phyloP scores from a whole-genome alignment of 2,797 vertebrate genomes.

The Enteromius treurensis region DNA sequence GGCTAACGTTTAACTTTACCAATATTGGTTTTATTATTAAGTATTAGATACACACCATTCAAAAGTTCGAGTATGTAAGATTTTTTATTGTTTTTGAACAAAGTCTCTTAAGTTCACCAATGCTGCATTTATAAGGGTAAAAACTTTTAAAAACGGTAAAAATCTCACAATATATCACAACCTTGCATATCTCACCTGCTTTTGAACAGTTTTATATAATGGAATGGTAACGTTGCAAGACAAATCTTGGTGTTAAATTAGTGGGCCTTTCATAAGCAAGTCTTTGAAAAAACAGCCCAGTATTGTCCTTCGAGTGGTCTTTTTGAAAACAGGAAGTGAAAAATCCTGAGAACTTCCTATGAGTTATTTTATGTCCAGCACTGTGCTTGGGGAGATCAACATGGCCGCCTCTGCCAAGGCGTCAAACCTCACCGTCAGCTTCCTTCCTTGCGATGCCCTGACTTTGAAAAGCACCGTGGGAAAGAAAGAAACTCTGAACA shows the following conservation, averaged over 20 bases:
- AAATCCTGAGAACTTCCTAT: slow-evolving; percentile 81
- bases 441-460: slow-evolving; percentile 71
- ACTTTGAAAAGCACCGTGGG: slow-evolving; percentile 76
- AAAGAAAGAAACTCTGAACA: slow-evolving; percentile 71
- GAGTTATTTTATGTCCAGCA: slow-evolving; percentile 68
- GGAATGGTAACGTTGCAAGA: background rate
- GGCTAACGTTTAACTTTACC: slow-evolving; percentile 54
- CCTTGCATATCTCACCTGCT: background rate
- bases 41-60: background rate
- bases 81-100: background rate
- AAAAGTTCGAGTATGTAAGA: background rate
- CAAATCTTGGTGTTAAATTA: background rate
- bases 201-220: background rate
- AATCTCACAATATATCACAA: too few relatives aligned
- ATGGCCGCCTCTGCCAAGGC: slow-evolving; percentile 55
- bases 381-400: slow-evolving; percentile 57
- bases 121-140: background rate
- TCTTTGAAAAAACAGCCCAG: slow-evolving; percentile 62
- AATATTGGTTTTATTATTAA: background rate
- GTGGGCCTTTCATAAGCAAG: slow-evolving; percentile 51
- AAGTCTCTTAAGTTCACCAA: background rate
- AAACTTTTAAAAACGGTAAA: background rate
- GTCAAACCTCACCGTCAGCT: slow-evolving; percentile 68
- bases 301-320: slow-evolving; percentile 66
- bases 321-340: slow-evolving; percentile 79